phyloP scores from a whole-genome alignment of 2,888 invertebrate species.

The Macrosoma leucophasiata region DNA sequence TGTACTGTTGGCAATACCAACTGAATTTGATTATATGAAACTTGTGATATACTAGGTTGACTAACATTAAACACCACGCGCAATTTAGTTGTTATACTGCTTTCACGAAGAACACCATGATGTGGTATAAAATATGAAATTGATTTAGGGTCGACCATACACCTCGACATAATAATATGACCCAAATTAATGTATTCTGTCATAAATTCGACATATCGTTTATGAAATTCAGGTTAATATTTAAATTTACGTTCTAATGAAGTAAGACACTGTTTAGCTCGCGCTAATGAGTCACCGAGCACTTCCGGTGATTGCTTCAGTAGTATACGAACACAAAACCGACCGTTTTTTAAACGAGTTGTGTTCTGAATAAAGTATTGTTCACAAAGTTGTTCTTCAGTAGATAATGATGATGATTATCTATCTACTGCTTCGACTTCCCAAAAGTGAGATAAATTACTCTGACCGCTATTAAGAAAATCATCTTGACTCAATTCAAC shows the following conservation, averaged over 20 bases:
- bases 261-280: constrained; percentile 17
- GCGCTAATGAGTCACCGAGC: constrained; percentile 15
- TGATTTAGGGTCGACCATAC: too few species aligned
- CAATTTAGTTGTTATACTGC: constrained; percentile 4
- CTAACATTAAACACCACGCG: constrained; percentile 13
- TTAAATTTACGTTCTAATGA: constrained; percentile 13
- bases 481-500: too few species aligned
- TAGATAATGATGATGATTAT: too few species aligned
- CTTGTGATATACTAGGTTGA: constrained; percentile 9
- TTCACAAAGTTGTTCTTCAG: constrained; percentile 13
- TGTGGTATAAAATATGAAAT: constrained; percentile 11
- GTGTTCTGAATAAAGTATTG: constrained; percentile 11
- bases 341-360: constrained; percentile 10
- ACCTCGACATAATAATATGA: constrained; percentile 9
- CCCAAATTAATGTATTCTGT: constrained; percentile 14
- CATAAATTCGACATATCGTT: constrained; percentile 19
- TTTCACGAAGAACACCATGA: constrained; percentile 8
- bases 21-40: constrained; percentile 23
- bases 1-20: constrained; percentile 24
- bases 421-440: too few species aligned
- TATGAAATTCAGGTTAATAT: constrained; percentile 6
- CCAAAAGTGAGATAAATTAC: too few species aligned
- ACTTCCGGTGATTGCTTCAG: constrained; percentile 10
- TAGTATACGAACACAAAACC: constrained; percentile 17
- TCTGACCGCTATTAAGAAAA: too few species aligned